These are phyloP conservation scores for Paramuricea clavata DNA, from an alignment of 92 coral and sea anemone genomes.

Conservation along the genomic window DNA sequence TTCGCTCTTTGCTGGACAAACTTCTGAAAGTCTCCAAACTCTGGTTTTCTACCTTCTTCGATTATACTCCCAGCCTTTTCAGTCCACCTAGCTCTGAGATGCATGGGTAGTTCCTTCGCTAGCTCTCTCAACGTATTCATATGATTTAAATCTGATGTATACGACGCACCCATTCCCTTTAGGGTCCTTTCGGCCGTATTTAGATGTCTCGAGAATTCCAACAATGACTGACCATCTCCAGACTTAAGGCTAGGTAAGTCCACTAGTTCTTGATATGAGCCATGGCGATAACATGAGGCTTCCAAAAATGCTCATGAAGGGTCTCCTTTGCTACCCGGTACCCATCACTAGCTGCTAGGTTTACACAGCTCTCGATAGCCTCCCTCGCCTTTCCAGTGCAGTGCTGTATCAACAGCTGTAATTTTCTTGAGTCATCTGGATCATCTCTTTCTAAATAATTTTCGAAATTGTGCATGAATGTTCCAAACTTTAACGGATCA, in stretches of 20 bases:
- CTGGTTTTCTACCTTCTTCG: conserved; percentile 62
- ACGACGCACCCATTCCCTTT: not conserved
- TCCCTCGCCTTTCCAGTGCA: conserved; percentile 74
- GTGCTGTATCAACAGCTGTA: conserved; percentile 72
- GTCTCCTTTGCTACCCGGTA: conserved; percentile 12
- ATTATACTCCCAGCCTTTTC: conserved; percentile 73
- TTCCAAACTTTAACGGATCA: conserved; percentile 57
- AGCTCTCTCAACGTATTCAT: not conserved
- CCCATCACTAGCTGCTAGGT: conserved; percentile 42
- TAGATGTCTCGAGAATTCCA: conserved; percentile 3
- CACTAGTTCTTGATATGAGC: conserved; percentile 68
- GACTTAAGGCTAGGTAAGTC: conserved; percentile 54
- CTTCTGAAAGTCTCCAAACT: conserved; percentile 55
- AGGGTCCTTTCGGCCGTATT: not conserved
- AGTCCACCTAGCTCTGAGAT: conserved; percentile 73
- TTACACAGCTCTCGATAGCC: conserved; percentile 75
- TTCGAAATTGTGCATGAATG: conserved; percentile 73
- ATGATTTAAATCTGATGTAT: not conserved
- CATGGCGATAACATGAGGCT: conserved; percentile 71
- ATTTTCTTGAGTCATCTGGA: conserved; percentile 64
- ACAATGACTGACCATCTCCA: conserved; percentile 58
- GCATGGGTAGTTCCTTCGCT: conserved; percentile 65
- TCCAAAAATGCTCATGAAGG: conserved; percentile 53
- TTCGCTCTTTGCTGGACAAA: conserved; percentile 29
- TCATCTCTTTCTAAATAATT: conserved; percentile 62